Evolutionary conservation across 1,140 invertebrate species (phyloP), one percentile per base, ranked within the genome.

Genomic region (Periplaneta americana): DNA sequence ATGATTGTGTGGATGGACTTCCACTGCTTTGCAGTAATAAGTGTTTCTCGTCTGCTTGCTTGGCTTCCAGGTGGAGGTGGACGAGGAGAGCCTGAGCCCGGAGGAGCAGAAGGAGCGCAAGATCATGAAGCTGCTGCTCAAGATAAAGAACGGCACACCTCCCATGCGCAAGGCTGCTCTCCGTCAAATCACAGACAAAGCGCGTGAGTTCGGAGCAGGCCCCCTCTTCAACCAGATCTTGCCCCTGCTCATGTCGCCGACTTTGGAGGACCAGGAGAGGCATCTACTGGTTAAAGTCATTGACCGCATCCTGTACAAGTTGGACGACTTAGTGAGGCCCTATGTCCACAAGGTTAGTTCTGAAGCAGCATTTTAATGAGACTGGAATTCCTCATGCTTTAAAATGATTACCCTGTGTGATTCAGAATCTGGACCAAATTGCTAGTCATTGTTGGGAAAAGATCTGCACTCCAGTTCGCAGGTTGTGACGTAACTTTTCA

Each of bases 241-340:
- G 31, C 99, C 99, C 0, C 89, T 99, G 66, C 92, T 99, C 9
- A 99, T 99, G 99, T 99, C 98, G 13, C 99, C 99, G 0, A 99
- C 98, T 0, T 89, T 99, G 0, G 99, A 99, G 89, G 99, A 99
- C 90, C 99, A 99, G 89, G 99, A 99, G 87, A 91, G 99, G 36
- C 99, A 99, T 93, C 92, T 99, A 81, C 91, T 99, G n/a, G 99
- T 99, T 0, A 99, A 99, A 92, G 98, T 99, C 77, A 99, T 99
- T 85, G 98, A 99, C 88, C 91, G 99, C 57, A 98, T 99, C 87
- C 89, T 99, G 2, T 99, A 99, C 88, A 99, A 99, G 90, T 88
- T 99, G 74, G 99, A 99, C 86, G 99, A 99, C 89, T 90, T 99
- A 78, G 99, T 99, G 15, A 92, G 99, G 80, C 99, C 99, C 0